Conservation (phyloP, 2,888 invertebrate species). For the Fragum fragum region DNA sequence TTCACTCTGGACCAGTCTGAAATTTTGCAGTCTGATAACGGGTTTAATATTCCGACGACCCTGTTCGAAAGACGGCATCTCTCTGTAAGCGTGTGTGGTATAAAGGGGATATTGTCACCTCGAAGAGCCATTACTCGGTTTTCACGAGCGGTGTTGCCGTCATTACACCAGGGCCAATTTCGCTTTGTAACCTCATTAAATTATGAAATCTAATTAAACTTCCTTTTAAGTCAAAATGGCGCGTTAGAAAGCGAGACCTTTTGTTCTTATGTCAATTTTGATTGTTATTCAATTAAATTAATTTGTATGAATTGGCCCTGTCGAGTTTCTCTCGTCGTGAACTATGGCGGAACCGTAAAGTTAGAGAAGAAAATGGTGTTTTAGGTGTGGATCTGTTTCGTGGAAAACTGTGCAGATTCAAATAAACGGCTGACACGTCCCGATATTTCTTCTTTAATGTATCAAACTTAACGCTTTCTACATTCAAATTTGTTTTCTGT, state of each 20-base stretch:
- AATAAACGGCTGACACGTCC: slow-evolving; percentile 9
- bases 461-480: slow-evolving; percentile 27
- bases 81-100: no score
- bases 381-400: not conserved
- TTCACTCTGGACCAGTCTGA: no score
- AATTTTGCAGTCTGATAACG: no score
- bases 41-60: no score
- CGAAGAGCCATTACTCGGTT: not conserved
- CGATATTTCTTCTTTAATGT: slow-evolving; percentile 29
- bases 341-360: not conserved
- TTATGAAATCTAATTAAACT: slow-evolving; percentile 58
- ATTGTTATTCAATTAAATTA: slow-evolving; percentile 66
- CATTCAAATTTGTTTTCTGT: slow-evolving; percentile 20
- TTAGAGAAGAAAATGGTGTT: not conserved
- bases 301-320: slow-evolving; percentile 32
- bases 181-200: slow-evolving; percentile 41
- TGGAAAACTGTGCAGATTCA: slow-evolving; percentile 26
- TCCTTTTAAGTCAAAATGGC: slow-evolving; percentile 50
- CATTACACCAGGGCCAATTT: slow-evolving; percentile 34
- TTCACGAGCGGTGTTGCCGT: slow-evolving; percentile 5
- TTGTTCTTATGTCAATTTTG: slow-evolving; percentile 63
- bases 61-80: no score
- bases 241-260: slow-evolving; percentile 57
- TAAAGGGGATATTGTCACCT: slow-evolving; percentile 6
- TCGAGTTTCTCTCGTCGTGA: slow-evolving; percentile 11